Base-by-base conservation (phyloP, 1,140 invertebrate species). In the Brachionus paranguensis region DNA sequence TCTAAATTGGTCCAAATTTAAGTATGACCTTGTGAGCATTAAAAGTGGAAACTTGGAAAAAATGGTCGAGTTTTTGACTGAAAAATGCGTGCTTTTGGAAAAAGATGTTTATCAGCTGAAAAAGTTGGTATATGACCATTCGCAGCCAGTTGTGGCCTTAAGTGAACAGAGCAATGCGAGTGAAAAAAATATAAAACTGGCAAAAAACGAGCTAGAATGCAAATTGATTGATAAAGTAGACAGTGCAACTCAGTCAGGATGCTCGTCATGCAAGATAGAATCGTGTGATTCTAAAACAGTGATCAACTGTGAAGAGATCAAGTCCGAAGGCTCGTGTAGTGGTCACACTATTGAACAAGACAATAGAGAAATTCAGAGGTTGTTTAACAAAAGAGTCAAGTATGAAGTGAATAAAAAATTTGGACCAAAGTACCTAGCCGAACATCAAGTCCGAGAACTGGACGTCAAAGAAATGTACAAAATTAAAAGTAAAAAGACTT, bases 341-440 rank as follows among this genome's bases (percentile, higher is more conserved):
- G 2, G 8, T 37, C 29, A 37, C 29, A 37, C 41, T 45, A 43
- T 74, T 24, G 70, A 74, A 47, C 17, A 74, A 10, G 33, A 74
- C 7, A n/a, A 43, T 20, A 74, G 17, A 79, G 78, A 79, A 55
- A 17, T 79, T 33, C 78, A 79, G n/a, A 24, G 78, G 14, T 45
- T 81, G 12, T 81, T 81, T 27, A 81, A 81, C 37, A 81, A 81
- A 37, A n/a, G 78, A 27, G 78, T 81, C 33, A 81, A 81, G 55
- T 81, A 81, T 81, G 78, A 81, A 37, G 78, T 81, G 10, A 81
- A 81, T 64, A 60, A 41, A 17, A 81, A 81, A 37, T 81, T 81
- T 81, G 78, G 78, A 24, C 12, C n/a, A 24, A 64, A 47, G 10
- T 81, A 24, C 41, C 53, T 81, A 5, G 50, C 53, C 17, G 53